These are phyloP conservation scores for Leptobrachium ailaonicum DNA, from an alignment of 2,113 vertebrate genomes.

Conservation along the genomic window DNA sequence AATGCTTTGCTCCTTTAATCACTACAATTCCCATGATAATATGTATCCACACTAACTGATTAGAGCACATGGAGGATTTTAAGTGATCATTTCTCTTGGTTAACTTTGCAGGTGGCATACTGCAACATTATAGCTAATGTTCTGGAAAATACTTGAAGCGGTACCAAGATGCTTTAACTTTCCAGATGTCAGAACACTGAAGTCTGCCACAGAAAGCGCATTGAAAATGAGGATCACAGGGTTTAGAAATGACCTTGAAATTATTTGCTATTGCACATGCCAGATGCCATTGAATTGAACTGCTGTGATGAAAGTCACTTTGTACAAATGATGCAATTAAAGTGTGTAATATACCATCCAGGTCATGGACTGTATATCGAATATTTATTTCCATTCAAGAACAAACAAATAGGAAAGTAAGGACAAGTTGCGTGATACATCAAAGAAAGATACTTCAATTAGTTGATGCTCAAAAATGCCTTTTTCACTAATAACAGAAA, in stretches of 20 bases:
- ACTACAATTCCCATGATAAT: neutral
- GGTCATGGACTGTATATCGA: too few relatives aligned
- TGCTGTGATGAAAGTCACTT: constrained; percentile 38
- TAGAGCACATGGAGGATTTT: neutral
- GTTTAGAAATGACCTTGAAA: constrained; percentile 40
- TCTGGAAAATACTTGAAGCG: constrained; percentile 36
- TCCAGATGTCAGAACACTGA: constrained; percentile 36
- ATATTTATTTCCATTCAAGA: too few relatives aligned
- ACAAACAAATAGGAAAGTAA: too few relatives aligned
- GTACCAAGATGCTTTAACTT: constrained; percentile 27
- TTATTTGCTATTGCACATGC: constrained; percentile 25
- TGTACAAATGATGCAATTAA: constrained; percentile 14
- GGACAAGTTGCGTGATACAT: too few relatives aligned
- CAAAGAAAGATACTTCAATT: too few relatives aligned
- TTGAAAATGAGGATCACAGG: constrained; percentile 18
- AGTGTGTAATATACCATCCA: constrained; percentile 4
- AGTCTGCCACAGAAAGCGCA: constrained; percentile 9
- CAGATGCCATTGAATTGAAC: constrained; percentile 23
- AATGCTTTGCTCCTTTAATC: too few relatives aligned
- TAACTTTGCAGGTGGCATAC: constrained; percentile 28
- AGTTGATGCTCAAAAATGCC: too few relatives aligned
- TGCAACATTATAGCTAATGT: constrained; percentile 40
- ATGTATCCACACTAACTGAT: neutral
- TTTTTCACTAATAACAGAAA: too few relatives aligned
- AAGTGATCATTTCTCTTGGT: neutral